phyloP scores from a whole-genome alignment of 2,888 invertebrate genomes.

The Habrosyne pyritoides region DNA sequence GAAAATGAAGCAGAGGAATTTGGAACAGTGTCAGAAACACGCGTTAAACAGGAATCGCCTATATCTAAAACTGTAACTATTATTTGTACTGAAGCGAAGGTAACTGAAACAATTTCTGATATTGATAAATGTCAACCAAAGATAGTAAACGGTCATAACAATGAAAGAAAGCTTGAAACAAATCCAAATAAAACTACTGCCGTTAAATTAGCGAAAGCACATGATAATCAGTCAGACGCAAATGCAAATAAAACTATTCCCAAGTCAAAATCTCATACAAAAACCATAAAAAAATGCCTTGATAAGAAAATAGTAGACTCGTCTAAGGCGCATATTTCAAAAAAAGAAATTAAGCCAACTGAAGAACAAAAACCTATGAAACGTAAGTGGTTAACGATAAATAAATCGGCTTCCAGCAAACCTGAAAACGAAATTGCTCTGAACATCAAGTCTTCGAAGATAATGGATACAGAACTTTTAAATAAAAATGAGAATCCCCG shows the following conservation, averaged over 20 bases:
- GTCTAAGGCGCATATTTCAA: background rate
- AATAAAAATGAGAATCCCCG: background rate
- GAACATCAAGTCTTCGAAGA: background rate
- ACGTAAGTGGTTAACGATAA: background rate
- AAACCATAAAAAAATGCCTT: no score
- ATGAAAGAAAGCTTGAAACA: background rate
- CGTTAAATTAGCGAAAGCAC: no score
- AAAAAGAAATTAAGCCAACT: background rate
- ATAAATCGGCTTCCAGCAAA: background rate
- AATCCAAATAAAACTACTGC: background rate
- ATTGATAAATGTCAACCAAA: background rate
- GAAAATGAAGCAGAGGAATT: background rate
- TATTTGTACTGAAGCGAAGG: background rate
- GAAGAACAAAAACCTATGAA: background rate
- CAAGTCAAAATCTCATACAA: no score
- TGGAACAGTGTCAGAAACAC: background rate
- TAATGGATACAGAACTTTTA: background rate
- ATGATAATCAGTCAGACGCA: background rate
- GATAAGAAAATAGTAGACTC: no score
- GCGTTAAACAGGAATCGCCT: background rate
- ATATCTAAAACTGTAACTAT: background rate
- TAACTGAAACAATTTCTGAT: background rate
- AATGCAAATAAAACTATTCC: background rate
- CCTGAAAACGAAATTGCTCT: background rate
- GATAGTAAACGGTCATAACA: background rate